Evolutionary conservation across 2,797 vertebrate genomes (phyloP).

Genomic region (Thaleichthys pacificus): DNA sequence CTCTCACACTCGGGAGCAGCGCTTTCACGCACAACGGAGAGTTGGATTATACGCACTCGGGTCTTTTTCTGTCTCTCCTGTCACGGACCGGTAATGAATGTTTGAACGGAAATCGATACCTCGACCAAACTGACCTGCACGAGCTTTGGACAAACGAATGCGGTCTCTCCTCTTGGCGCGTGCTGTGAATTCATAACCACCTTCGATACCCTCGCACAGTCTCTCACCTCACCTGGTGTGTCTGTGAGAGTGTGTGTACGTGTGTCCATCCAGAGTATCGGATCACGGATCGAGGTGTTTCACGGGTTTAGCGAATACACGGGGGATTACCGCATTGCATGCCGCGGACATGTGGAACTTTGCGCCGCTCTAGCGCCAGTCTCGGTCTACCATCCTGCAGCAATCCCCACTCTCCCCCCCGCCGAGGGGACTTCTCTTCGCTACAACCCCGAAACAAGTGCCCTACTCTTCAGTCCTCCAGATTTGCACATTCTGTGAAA

Average conservation of each 20-base stretch:
- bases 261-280: conserved; percentile 25
- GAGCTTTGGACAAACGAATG: conserved; percentile 40
- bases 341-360: conserved; percentile 76
- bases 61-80: conserved; percentile 33
- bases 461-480: not conserved
- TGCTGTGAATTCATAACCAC: conserved; percentile 67
- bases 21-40: conserved; percentile 70
- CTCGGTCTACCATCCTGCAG: conserved; percentile 36
- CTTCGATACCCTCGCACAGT: conserved; percentile 7
- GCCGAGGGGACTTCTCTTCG: conserved; percentile 38
- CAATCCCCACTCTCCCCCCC: conserved; percentile 42
- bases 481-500: not conserved
- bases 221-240: conserved; percentile 59
- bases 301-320: conserved; percentile 27
- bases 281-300: conserved; percentile 46
- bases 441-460: conserved; percentile 27
- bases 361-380: conserved; percentile 67
- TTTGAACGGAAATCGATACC: conserved; percentile 53
- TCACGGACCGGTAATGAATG: conserved; percentile 42
- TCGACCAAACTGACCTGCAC: conserved; percentile 53
- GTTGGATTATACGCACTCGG: conserved; percentile 68
- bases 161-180: conserved; percentile 56
- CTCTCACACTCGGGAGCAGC: conserved; percentile 56
- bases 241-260: conserved; percentile 12
- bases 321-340: conserved; percentile 61